A percentile compares a stretch with the other conserved stretches of the same genome.
phyloP scores from a whole-genome alignment of 2,888 invertebrate genomes.

The Mesoligia furuncula region DNA sequence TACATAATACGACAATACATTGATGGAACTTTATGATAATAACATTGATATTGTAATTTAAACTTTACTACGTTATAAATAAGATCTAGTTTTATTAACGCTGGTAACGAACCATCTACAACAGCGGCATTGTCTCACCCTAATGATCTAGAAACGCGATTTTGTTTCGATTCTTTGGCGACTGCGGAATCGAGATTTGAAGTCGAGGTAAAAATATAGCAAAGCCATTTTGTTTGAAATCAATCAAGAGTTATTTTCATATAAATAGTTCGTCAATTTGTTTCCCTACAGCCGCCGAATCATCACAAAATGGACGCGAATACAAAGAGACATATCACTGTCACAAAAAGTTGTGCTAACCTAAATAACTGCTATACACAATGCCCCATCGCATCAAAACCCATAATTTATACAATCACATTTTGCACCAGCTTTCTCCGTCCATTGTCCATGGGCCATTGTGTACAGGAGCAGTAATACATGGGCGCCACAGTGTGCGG shows the following conservation, averaged over 20 bases:
- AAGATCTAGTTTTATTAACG: slow-evolving; percentile 61
- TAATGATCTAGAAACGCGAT: slow-evolving; percentile 52
- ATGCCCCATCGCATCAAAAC: slow-evolving; percentile 19
- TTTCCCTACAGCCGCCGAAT: slow-evolving; percentile 32
- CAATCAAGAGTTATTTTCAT: not conserved
- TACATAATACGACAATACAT: slow-evolving; percentile 25
- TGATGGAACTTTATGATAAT: slow-evolving; percentile 38
- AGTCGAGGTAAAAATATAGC: not conserved
- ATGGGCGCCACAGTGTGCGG: slow-evolving; percentile 11
- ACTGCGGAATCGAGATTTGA: slow-evolving; percentile 23
- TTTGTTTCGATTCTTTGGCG: slow-evolving; percentile 37
- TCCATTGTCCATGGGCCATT: slow-evolving; percentile 11
- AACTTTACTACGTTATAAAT: slow-evolving; percentile 52
- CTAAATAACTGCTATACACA: slow-evolving; percentile 50
- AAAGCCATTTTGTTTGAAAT: not conserved
- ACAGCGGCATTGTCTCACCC: slow-evolving; percentile 38
- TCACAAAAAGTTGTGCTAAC: slow-evolving; percentile 53
- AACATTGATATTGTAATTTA: slow-evolving; percentile 55
- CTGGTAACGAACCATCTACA: slow-evolving; percentile 53
- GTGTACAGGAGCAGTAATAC: slow-evolving; percentile 52
- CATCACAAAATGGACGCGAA: slow-evolving; percentile 56
- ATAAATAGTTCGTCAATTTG: not conserved
- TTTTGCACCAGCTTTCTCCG: not conserved
- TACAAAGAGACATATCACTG: slow-evolving; percentile 52
- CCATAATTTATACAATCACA: not conserved